These are phyloP conservation scores for Triops longicaudatus DNA, from an alignment of 1,140 invertebrate species.

Conservation along the genomic window DNA sequence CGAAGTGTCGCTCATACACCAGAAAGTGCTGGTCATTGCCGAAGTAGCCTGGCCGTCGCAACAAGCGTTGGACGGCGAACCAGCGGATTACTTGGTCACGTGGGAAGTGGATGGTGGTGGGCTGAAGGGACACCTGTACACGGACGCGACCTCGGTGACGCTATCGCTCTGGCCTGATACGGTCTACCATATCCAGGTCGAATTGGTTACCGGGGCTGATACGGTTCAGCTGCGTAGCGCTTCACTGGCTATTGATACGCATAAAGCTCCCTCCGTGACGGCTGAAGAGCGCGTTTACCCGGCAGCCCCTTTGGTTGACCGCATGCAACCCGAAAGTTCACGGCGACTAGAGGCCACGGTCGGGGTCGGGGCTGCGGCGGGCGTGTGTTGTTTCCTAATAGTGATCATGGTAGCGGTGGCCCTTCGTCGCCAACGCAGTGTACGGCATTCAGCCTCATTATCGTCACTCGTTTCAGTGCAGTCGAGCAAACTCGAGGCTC, in stretches of 20 bases:
- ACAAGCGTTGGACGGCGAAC: conserved; percentile 32
- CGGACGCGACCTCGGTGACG: conserved; percentile 64
- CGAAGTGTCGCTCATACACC: conserved; percentile 57
- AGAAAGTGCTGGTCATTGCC: conserved; percentile 58
- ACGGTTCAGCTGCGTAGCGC: conserved; percentile 29
- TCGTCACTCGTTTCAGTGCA: background rate
- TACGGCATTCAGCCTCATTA: background rate
- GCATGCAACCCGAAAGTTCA: conserved; percentile 13
- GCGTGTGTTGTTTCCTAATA: conserved; percentile 22
- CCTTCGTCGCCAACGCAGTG: conserved; percentile 19
- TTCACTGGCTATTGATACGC: conserved; percentile 33
- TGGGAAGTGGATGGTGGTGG: conserved; percentile 74
- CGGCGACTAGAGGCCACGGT: conserved; percentile 27
- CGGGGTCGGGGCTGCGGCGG: conserved; percentile 25
- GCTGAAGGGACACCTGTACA: conserved; percentile 72
- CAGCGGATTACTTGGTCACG: conserved; percentile 58
- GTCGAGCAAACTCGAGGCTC: background rate
- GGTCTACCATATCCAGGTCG: conserved; percentile 66
- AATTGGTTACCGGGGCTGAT: conserved; percentile 33
- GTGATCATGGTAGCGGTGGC: conserved; percentile 22
- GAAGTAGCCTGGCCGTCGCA: conserved; percentile 55
- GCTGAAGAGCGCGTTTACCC: conserved; percentile 19
- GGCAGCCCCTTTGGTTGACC: conserved; percentile 24
- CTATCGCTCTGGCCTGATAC: conserved; percentile 70
- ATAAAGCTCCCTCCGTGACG: conserved; percentile 28